Base-by-base conservation (phyloP, 2,797 vertebrate genomes). In the Stomatorhinus walkeri region DNA sequence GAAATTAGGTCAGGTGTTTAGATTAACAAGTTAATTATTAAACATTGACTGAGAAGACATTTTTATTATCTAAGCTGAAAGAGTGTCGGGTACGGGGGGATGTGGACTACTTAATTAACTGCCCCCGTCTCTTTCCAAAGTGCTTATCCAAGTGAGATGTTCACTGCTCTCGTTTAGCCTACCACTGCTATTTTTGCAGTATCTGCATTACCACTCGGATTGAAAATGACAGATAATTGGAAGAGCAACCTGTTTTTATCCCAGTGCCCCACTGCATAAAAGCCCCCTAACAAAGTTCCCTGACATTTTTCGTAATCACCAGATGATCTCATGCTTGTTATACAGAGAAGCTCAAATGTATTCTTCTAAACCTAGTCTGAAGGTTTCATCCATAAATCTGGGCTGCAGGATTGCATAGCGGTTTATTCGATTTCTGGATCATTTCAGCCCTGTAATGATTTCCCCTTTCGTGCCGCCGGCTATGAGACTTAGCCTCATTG, bases 221-320 rank as follows among this genome's bases (percentile, higher is more conserved):
- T 43, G 72, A 46, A 79, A 79, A 79, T 43, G 36, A 79, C 72
- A 79, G 72, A 43, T 79, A 40, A 79, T 79, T 79, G 72, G 72
- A 46, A 79, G 36, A 72, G 64, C 28, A 72, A 72, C 64, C 64
- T 72, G 64, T 36, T 72, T 72, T 36, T 72, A 72, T 36, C 12
- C 64, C 28, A 36, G 64, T 36, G 64, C 64, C 64, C 28, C 64
- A 36, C 64, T 36, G 14, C 28, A 72, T 72, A 72, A 72, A 72
- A 72, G 28, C 64, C 64, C 64, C 16, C 64, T 72, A 72, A 36
- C 64, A 36, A 72, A 72, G 64, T 72, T 72, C 28, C 12, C 64
- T 68, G 24, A 68, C 61, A 32, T 68, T 68, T 68, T 68, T 68
- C 10, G 4, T 72, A 72, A 72, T 72, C 64, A 72, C 28, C 64